Conservation (phyloP, 2,113 vertebrate genomes). For the Aleadryas rufinucha region DNA sequence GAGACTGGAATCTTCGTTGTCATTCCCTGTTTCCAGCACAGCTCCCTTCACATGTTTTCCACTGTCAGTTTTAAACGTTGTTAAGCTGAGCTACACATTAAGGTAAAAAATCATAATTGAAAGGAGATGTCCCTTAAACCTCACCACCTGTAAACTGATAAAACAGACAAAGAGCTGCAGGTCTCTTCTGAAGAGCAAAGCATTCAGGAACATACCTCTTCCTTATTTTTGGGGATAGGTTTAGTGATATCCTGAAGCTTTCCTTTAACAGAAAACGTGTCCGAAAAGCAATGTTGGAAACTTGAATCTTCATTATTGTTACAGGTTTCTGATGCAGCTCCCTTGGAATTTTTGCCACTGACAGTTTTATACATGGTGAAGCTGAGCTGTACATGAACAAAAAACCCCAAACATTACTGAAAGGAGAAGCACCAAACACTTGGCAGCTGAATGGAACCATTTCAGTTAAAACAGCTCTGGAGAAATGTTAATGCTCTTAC, state of each 20-base stretch:
- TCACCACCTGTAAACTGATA: background rate
- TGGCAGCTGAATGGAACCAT: background rate
- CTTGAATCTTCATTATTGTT: background rate
- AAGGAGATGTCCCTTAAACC: background rate
- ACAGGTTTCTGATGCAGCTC: background rate
- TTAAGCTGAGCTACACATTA: constrained; percentile 24
- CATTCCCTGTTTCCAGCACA: background rate
- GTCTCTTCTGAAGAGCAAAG: background rate
- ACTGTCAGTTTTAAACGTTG: background rate
- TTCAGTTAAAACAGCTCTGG: background rate
- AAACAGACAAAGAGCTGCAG: background rate
- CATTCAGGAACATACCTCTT: background rate
- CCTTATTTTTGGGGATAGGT: background rate
- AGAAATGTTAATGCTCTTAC: constrained; percentile 48
- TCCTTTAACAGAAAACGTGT: background rate
- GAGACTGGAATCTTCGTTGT: background rate
- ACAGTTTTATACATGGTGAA: background rate
- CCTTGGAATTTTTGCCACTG: constrained; percentile 6
- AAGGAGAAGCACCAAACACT: background rate
- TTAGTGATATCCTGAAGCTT: background rate
- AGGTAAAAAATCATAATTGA: background rate
- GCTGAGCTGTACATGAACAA: constrained; percentile 23
- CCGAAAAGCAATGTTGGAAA: background rate
- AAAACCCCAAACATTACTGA: background rate
- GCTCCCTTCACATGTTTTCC: background rate